Conservation (phyloP, 2,113 vertebrate species). For the Brevimyrus niger region DNA sequence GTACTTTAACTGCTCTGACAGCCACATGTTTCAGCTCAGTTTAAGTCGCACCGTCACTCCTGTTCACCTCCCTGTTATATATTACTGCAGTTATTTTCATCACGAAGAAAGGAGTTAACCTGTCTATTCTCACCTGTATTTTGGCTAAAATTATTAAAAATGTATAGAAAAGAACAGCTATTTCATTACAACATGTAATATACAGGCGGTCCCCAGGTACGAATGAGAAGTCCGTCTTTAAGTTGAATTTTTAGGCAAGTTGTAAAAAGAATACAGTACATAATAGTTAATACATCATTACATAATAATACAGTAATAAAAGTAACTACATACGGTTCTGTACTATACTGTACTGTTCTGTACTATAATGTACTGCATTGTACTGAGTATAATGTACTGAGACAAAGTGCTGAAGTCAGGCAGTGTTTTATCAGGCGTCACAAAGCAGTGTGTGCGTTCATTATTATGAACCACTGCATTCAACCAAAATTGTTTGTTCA, state of each 20-base stretch:
- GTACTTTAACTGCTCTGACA: not conserved
- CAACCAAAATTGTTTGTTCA: not conserved
- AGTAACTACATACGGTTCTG: not conserved
- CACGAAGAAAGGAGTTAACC: not conserved
- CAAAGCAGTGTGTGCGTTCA: not conserved
- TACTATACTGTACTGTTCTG: no score
- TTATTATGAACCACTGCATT: not conserved
- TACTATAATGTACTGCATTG: no score
- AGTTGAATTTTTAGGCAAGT: not conserved
- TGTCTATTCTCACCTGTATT: not conserved
- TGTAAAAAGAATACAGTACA: not conserved
- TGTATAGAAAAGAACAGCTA: not conserved
- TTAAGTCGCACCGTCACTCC: not conserved
- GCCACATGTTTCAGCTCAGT: not conserved
- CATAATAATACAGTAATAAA: not conserved
- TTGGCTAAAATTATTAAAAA: not conserved
- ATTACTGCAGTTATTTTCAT: not conserved
- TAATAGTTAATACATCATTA: not conserved
- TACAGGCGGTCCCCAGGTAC: not conserved
- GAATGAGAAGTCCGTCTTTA: not conserved
- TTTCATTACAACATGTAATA: not conserved
- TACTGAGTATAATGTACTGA: no score
- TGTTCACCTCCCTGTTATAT: not conserved
- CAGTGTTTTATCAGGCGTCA: not conserved
- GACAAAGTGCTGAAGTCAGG: not conserved